Conservation (phyloP, 1,140 invertebrate species). For the Philopotamus ludificatus region DNA sequence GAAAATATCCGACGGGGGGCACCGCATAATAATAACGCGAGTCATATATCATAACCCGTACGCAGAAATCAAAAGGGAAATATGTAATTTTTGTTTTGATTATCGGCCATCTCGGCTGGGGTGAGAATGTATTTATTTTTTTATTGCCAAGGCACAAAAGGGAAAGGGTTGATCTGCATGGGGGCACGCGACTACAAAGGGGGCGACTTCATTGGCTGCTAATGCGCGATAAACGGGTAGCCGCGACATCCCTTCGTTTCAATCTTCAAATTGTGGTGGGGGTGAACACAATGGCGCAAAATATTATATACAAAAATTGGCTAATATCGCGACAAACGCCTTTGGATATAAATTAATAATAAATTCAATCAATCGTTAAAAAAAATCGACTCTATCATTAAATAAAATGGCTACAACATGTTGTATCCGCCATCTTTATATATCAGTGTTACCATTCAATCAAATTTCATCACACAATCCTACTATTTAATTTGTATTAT, state of each 20-base stretch:
- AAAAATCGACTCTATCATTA: too few species aligned
- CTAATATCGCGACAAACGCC: too few species aligned
- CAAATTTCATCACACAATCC: too few species aligned
- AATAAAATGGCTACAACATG: too few species aligned
- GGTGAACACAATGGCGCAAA: background rate
- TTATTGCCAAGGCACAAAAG: slow-evolving; percentile 22
- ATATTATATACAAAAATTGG: too few species aligned
- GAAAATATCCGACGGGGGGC: slow-evolving; percentile 31
- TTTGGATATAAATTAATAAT: too few species aligned
- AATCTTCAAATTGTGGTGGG: background rate
- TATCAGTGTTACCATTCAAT: too few species aligned
- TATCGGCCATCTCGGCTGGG: slow-evolving; percentile 28
- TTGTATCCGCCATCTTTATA: too few species aligned
- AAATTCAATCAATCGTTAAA: too few species aligned
- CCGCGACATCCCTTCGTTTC: background rate
- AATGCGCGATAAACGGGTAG: slow-evolving; percentile 40
- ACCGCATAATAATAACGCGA: slow-evolving; percentile 22
- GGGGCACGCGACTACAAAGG: slow-evolving; percentile 1
- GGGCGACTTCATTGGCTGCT: slow-evolving; percentile 39
- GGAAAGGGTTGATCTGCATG: slow-evolving; percentile 15
- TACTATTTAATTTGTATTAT: too few species aligned
- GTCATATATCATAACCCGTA: slow-evolving; percentile 39
- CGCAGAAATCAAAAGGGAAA: slow-evolving; percentile 33
- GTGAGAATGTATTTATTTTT: slow-evolving; percentile 13
- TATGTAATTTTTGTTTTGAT: slow-evolving; percentile 41